Conservation (phyloP, 1,140 invertebrate genomes). For the Prorops nasuta region DNA sequence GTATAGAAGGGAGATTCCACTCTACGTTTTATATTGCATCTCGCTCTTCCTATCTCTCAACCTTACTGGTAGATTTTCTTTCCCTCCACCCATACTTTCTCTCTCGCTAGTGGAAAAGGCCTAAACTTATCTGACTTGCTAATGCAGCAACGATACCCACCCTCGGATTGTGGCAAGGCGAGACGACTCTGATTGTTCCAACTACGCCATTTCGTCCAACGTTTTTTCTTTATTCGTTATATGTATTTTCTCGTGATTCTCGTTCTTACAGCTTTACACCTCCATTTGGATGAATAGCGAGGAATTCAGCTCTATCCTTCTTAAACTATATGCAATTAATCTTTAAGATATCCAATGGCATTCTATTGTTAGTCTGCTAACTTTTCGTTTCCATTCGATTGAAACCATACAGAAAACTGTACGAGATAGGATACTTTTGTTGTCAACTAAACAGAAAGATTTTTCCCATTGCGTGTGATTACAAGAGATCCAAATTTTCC, state of each 20-base stretch:
- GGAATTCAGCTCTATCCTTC: no score
- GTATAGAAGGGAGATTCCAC: neutral
- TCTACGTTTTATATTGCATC: slow-evolving; percentile 3
- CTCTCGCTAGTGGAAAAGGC: slow-evolving; percentile 19
- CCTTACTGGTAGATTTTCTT: neutral
- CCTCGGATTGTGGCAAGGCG: slow-evolving; percentile 27
- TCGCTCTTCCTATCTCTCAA: slow-evolving; percentile 19
- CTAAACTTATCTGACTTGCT: slow-evolving; percentile 44
- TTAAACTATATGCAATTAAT: no score
- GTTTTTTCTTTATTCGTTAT: neutral
- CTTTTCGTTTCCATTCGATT: neutral
- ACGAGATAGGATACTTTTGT: neutral
- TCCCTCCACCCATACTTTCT: slow-evolving; percentile 14
- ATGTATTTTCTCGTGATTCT: neutral
- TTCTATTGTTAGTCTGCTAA: neutral
- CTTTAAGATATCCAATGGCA: neutral
- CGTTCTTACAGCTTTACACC: neutral
- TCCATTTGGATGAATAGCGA: neutral
- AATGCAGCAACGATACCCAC: slow-evolving; percentile 37
- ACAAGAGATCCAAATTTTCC: neutral
- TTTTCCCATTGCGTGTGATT: neutral
- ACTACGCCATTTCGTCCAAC: slow-evolving; percentile 11
- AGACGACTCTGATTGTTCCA: slow-evolving; percentile 32
- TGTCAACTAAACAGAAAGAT: neutral
- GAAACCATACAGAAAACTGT: neutral